Evolutionary conservation across 2,888 invertebrate species (phyloP).

Genomic region (Ceraclea dissimilis): DNA sequence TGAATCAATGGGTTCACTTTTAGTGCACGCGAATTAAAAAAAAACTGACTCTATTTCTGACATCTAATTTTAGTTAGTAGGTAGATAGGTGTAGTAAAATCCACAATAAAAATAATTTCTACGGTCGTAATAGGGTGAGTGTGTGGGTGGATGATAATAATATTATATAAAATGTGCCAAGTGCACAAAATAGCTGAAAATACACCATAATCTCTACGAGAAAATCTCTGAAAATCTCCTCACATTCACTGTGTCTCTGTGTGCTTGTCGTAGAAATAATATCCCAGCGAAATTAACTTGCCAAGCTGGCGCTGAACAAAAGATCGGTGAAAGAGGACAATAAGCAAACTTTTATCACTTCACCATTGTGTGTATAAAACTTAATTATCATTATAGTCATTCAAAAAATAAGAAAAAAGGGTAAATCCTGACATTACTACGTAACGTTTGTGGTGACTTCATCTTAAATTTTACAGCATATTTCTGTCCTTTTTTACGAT

Average conservation of each 20-base stretch:
- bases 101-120: too few relatives aligned
- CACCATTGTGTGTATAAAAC: constrained; percentile 1
- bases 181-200: constrained; percentile 14
- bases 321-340: constrained; percentile 1
- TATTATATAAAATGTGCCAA: constrained; percentile 1
- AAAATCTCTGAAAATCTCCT: constrained; percentile 12
- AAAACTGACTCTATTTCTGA: too few relatives aligned
- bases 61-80: too few relatives aligned
- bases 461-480: neutral
- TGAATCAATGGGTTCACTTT: too few relatives aligned
- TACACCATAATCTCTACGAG: constrained; percentile 4
- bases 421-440: neutral
- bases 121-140: too few relatives aligned
- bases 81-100: too few relatives aligned
- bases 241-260: neutral
- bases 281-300: constrained; percentile 1
- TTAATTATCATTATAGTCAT: neutral
- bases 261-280: constrained; percentile 3
- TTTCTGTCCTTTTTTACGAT: neutral
- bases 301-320: neutral
- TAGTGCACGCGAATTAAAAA: too few relatives aligned
- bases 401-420: neutral
- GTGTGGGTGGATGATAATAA: too few relatives aligned
- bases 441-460: neutral
- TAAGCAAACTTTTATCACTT: constrained; percentile 15